Conservation (phyloP, 1,140 invertebrate genomes). For the Zaprionus tsacasi region DNA sequence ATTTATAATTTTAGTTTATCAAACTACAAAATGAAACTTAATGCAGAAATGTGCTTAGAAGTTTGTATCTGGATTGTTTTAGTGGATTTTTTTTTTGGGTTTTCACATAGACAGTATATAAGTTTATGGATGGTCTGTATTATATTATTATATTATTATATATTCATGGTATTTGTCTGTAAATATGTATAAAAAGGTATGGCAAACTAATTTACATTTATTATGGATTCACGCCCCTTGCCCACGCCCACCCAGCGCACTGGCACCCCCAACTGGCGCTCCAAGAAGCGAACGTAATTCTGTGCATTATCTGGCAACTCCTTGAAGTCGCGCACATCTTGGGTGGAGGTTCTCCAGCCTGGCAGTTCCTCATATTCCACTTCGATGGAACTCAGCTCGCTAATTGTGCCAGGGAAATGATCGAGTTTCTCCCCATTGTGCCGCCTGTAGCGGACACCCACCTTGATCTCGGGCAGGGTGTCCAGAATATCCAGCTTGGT, state of each 20-base stretch:
- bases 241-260: constrained; percentile 99
- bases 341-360: constrained; percentile 96
- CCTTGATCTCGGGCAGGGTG: constrained; percentile 94
- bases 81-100: constrained; percentile 9
- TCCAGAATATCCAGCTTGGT: constrained; percentile 99
- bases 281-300: constrained; percentile 93
- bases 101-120: constrained; percentile 61
- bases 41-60: constrained; percentile 70
- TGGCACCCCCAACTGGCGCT: constrained; percentile 93
- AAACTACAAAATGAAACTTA: constrained; percentile 65
- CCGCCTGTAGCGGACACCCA: constrained; percentile 91
- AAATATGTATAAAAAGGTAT: constrained; percentile 45
- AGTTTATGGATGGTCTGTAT: constrained; percentile 60
- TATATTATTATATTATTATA: too few relatives aligned
- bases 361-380: constrained; percentile 96
- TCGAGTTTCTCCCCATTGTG: constrained; percentile 92
- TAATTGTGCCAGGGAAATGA: constrained; percentile 91
- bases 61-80: constrained; percentile 75
- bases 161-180: constrained; percentile 41
- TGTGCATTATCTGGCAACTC: constrained; percentile 95
- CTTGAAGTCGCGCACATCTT: constrained; percentile 91
- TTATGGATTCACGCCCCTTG: constrained; percentile 92
- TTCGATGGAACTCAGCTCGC: constrained; percentile 90
- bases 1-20: constrained; percentile 50
- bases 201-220: constrained; percentile 84